phyloP scores from a whole-genome alignment of 1,140 invertebrate genomes.

The Ceratina calcarata region DNA sequence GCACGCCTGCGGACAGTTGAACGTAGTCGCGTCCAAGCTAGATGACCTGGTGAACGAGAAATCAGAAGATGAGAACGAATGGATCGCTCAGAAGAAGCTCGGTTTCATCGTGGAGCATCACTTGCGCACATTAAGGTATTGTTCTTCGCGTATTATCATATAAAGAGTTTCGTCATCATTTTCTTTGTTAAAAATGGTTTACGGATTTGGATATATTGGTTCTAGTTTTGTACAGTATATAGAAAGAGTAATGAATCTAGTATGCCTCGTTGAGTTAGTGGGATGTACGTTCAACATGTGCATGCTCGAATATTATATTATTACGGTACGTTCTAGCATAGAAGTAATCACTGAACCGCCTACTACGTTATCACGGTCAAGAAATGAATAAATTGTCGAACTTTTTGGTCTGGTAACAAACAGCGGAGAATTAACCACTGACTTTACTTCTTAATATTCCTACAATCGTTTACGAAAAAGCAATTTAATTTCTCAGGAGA shows the following conservation, averaged over 20 bases:
- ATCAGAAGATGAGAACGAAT: neutral
- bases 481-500: conserved; percentile 50
- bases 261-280: conserved; percentile 67
- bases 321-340: conserved; percentile 59
- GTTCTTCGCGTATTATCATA: neutral
- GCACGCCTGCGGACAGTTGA: conserved; percentile 63
- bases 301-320: conserved; percentile 67
- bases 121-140: conserved; percentile 44
- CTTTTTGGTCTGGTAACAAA: no score
- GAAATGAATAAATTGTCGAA: neutral
- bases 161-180: neutral
- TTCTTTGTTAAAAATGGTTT: neutral
- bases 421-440: no score
- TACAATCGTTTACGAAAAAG: neutral
- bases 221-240: conserved; percentile 64
- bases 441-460: neutral
- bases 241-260: conserved; percentile 58
- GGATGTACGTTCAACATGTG: conserved; percentile 68
- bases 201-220: conserved; percentile 7
- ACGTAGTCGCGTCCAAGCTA: conserved; percentile 45
- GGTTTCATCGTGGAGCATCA: conserved; percentile 39
- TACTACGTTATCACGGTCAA: neutral
- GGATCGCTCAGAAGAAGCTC: neutral
- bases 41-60: conserved; percentile 29
- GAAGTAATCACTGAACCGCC: neutral